These are phyloP conservation scores for Sciaenops ocellatus DNA, from an alignment of 2,797 vertebrate species.

Conservation along the genomic window DNA sequence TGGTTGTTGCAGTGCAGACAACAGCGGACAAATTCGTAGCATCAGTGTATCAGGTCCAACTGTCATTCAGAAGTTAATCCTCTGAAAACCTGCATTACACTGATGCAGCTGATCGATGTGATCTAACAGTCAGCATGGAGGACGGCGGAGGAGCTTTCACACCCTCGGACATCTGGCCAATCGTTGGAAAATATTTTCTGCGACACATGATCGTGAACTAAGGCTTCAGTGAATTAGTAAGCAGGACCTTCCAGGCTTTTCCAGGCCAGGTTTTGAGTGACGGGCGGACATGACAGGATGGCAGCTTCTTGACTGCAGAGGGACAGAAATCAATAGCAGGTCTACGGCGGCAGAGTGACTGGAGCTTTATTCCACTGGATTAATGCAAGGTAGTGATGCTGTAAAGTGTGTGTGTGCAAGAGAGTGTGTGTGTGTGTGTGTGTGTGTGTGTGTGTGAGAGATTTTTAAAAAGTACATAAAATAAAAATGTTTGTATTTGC, in stretches of 20 bases:
- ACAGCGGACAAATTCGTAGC: too few relatives aligned
- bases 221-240: constrained; percentile 43
- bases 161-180: not conserved
- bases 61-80: not conserved
- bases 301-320: constrained; percentile 68
- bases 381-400: constrained; percentile 56
- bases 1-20: too few relatives aligned
- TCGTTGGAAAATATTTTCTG: not conserved
- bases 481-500: not conserved
- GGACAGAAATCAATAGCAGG: constrained; percentile 81
- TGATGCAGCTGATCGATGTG: not conserved
- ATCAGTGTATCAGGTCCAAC: not conserved
- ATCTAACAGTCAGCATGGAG: not conserved
- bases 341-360: constrained; percentile 62
- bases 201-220: constrained; percentile 14
- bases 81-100: not conserved
- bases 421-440: not conserved
- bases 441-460: not conserved
- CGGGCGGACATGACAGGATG: constrained; percentile 79
- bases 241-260: constrained; percentile 2
- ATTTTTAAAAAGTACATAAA: not conserved
- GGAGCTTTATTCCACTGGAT: constrained; percentile 75
- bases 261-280: constrained; percentile 65
- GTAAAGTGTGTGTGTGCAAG: constrained; percentile 4
- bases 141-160: too few relatives aligned